A percentile compares a stretch with the other conserved stretches of the same genome.
phyloP scores from a whole-genome alignment of 2,113 vertebrate genomes.

The Petroica traversi region DNA sequence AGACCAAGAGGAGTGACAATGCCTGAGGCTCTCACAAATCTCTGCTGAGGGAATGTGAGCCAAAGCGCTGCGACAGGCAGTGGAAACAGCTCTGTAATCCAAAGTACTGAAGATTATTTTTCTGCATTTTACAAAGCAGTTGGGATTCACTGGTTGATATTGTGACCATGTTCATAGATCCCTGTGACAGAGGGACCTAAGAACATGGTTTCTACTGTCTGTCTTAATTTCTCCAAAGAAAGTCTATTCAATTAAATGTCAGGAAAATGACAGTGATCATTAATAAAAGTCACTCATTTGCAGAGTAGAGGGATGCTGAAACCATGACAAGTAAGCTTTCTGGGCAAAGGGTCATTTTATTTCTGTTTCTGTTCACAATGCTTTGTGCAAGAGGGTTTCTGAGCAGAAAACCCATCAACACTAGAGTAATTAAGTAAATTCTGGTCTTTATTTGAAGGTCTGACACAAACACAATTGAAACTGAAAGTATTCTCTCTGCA shows the following conservation, averaged over 20 bases:
- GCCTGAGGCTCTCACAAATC: background rate
- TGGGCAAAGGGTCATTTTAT: background rate
- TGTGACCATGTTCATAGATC: background rate
- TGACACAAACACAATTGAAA: background rate
- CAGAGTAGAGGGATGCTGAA: background rate
- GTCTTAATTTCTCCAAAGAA: background rate
- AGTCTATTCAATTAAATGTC: background rate
- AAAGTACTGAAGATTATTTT: background rate
- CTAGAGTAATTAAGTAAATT: background rate
- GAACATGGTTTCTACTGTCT: background rate
- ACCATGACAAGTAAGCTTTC: background rate
- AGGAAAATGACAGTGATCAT: background rate
- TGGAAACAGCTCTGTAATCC: background rate
- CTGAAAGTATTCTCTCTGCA: background rate
- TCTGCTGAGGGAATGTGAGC: background rate
- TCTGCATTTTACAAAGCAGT: background rate
- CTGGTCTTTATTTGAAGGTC: background rate
- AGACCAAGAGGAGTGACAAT: background rate
- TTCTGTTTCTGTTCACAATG: background rate
- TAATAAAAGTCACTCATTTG: background rate
- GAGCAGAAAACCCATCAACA: background rate
- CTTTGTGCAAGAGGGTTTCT: background rate
- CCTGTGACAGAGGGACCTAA: background rate
- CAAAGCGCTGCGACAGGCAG: rapidly evolving
- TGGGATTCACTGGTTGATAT: background rate